Percentiles rank a stretch among this genome's conserved stretches.
These are phyloP conservation scores for Apaloderma vittatum DNA, from an alignment of 2,113 vertebrate species.

Conservation along the genomic window DNA sequence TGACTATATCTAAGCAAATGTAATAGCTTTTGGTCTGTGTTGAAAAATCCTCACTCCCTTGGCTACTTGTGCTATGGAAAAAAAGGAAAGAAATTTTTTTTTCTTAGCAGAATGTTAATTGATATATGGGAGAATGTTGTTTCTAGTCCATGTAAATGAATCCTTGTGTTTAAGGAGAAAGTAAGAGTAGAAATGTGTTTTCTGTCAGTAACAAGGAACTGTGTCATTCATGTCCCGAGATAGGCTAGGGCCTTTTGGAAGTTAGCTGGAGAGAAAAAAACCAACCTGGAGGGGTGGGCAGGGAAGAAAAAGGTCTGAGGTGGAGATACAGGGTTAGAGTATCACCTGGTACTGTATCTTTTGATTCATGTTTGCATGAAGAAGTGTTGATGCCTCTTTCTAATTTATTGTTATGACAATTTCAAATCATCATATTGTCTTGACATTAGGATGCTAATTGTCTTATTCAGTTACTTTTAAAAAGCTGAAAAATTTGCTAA, in stretches of 20 bases:
- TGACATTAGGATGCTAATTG: not conserved
- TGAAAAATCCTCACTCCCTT: not conserved
- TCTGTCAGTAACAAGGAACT: not conserved
- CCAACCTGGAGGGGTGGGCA: rapidly evolving
- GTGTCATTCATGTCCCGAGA: not conserved
- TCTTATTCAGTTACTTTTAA: not conserved
- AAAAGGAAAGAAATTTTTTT: not conserved
- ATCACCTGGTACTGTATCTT: not conserved
- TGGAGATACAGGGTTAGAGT: not conserved
- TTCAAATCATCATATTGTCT: not conserved
- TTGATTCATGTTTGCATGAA: not conserved
- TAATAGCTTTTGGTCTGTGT: not conserved
- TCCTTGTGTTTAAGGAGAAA: not conserved
- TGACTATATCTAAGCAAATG: not conserved
- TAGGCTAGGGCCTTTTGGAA: not conserved
- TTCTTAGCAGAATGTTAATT: not conserved
- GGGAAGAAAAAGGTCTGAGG: not conserved
- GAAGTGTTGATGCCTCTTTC: not conserved
- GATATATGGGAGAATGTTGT: not conserved
- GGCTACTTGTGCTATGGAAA: not conserved
- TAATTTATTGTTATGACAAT: not conserved
- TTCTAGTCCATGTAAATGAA: not conserved
- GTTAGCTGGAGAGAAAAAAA: not conserved
- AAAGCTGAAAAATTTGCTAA: not conserved
- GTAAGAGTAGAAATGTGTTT: not conserved